These are phyloP conservation scores for Chrysaora quinquecirrha DNA, from an alignment of 30 jellyfish, hydroid and myxozoan genomes.

Conservation along the genomic window DNA sequence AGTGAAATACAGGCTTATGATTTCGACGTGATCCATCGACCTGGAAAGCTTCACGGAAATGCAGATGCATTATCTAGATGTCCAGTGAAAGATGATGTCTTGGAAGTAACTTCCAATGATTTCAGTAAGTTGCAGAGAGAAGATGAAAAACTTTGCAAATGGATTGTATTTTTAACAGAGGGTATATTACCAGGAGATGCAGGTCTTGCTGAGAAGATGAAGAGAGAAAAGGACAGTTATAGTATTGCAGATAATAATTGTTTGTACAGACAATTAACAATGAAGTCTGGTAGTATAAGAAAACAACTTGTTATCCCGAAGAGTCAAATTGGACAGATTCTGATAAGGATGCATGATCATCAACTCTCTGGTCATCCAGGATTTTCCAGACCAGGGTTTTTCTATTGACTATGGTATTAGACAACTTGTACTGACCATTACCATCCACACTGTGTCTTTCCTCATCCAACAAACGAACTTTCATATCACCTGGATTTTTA, in stretches of 20 bases:
- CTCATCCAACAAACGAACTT: too few species aligned
- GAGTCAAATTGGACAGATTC: conserved; percentile 12
- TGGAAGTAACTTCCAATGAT: neutral
- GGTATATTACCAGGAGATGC: neutral
- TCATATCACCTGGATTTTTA: too few species aligned
- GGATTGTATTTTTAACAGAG: conserved; percentile 1
- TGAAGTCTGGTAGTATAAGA: neutral
- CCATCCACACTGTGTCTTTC: too few species aligned
- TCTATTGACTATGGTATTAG: too few species aligned
- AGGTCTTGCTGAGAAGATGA: conserved; percentile 3
- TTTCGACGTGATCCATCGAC: conserved; percentile 46
- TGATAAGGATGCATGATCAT: neutral
- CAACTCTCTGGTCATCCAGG: conserved; percentile 44
- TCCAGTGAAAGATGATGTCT: conserved; percentile 59
- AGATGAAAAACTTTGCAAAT: neutral
- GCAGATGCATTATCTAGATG: conserved; percentile 61
- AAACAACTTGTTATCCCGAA: conserved; percentile 5
- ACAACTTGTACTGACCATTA: too few species aligned
- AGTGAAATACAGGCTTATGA: conserved; percentile 62
- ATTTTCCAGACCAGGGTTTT: conserved; percentile 29
- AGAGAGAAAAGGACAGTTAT: neutral
- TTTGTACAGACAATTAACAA: neutral
- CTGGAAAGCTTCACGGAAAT: conserved; percentile 53
- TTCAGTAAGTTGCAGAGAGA: neutral
- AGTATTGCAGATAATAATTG: neutral